Percentiles rank a stretch among this genome's conserved stretches.
These are phyloP conservation scores for Lysandra coridon DNA, from an alignment of 2,888 invertebrate genomes.

Conservation along the genomic window DNA sequence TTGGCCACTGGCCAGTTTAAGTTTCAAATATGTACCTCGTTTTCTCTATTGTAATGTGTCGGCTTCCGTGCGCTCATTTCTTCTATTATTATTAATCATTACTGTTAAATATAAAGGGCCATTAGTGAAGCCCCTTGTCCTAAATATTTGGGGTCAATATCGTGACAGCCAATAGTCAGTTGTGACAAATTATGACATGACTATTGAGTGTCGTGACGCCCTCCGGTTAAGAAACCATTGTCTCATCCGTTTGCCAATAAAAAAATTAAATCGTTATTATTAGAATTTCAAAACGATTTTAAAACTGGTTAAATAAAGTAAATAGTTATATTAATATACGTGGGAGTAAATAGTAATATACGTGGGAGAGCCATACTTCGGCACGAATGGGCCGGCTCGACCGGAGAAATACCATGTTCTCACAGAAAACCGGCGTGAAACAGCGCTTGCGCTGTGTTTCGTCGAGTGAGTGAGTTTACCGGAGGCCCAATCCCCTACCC, in stretches of 20 bases:
- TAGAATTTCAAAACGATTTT: background rate
- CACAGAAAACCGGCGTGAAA: too few species aligned
- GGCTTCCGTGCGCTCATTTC: background rate
- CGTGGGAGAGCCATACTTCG: too few species aligned
- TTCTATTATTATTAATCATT: background rate
- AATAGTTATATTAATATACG: too few species aligned
- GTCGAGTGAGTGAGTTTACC: too few species aligned
- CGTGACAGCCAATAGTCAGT: background rate
- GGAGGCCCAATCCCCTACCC: too few species aligned
- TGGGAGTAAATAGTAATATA: too few species aligned
- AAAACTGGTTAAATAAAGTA: too few species aligned
- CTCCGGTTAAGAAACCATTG: background rate
- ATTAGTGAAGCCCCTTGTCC: background rate
- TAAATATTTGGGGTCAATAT: constrained; percentile 9
- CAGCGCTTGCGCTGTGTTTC: too few species aligned
- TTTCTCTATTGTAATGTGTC: background rate
- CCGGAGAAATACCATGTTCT: too few species aligned
- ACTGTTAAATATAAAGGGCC: background rate
- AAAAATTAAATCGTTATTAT: background rate
- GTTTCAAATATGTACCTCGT: background rate
- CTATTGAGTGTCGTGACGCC: background rate
- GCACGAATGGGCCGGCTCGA: too few species aligned
- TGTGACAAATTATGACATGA: constrained; percentile 8
- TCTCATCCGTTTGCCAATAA: background rate
- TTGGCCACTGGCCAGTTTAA: background rate